phyloP scores from a whole-genome alignment of 2,888 invertebrate species.

The Nebria brevicollis region DNA sequence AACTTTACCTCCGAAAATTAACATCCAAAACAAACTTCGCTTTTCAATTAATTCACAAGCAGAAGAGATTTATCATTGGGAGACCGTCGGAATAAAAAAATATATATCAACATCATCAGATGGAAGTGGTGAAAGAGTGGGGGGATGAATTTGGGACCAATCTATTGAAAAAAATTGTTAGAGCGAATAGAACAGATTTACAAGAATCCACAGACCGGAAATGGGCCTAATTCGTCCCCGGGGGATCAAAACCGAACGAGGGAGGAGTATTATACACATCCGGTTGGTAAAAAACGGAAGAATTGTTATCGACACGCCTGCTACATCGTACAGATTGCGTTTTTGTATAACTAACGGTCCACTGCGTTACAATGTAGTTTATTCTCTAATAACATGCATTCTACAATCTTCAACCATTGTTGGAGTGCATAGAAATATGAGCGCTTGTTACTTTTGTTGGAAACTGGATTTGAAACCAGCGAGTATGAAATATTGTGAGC shows the following conservation, averaged over 20 bases:
- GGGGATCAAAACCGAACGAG: neutral
- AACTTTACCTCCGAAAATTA: neutral
- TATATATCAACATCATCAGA: neutral
- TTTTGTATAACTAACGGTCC: neutral
- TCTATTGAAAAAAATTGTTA: neutral
- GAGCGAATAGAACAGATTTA: conserved; percentile 1
- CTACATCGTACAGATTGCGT: neutral
- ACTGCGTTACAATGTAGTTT: neutral
- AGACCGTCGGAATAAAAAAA: neutral
- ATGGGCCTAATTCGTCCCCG: neutral
- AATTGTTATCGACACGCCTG: neutral
- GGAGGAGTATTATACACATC: neutral
- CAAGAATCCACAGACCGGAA: neutral
- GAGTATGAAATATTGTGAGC: neutral
- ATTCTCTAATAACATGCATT: neutral
- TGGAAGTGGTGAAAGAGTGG: neutral
- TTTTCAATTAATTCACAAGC: neutral
- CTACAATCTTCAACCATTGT: neutral
- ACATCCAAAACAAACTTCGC: neutral
- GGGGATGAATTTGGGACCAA: neutral
- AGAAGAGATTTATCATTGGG: neutral
- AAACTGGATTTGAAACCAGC: neutral
- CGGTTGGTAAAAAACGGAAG: neutral
- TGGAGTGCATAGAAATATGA: neutral
- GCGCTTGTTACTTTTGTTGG: neutral